Base-by-base conservation (phyloP, 2,888 invertebrate genomes). In the Eledone cirrhosa region DNA sequence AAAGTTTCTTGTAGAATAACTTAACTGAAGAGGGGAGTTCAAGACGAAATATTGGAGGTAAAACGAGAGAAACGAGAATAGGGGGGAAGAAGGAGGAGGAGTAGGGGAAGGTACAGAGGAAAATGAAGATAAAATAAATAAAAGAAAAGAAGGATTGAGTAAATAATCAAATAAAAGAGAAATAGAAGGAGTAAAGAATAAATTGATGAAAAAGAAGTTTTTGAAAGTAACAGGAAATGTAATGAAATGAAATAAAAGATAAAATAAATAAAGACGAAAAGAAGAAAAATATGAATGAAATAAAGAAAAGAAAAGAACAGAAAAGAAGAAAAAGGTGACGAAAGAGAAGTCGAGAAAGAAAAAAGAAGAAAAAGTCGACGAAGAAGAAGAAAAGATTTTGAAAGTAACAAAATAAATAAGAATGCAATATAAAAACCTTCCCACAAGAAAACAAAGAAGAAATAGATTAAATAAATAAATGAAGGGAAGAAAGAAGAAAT, bases 301-400 rank as follows among this genome's bases (percentile, higher is more conserved):
- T 16, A 24, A 29, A 33, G 29, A 33, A 72, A 19, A 72, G 19
- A 69, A 24, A 77, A 53, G 19, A 53, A 63, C 29, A 77, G 67
- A 22, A 19, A 78, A 24, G 19, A 16, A 69, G 47, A 69, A 63
- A 78, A 69, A 74, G 33, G 47, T 2, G 3, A 33, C n/a, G 72
- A 78, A 33, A 67, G 59, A 79, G 79, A 80, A 63, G 29, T 27
- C 80, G 79, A 79, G 11, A 41, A 63, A 79, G 69, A 79, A 63
- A 67, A 63, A 79, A 79, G 80, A 63, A 67, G 59, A 79, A 48
- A 79, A 63, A 67, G 78, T 2, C 48, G 67, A 33, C 67, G 78
- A 79, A 79, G 59, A 33, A 79, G 19, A 63, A 31, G 33, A 53
- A 13, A 14, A 22, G 41, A 29, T 22, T 33, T 47, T 78, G n/a